These are phyloP conservation scores for Crambe crambe DNA, from an alignment of 37 sponge, comb jelly and placozoan species.

Conservation along the genomic window DNA sequence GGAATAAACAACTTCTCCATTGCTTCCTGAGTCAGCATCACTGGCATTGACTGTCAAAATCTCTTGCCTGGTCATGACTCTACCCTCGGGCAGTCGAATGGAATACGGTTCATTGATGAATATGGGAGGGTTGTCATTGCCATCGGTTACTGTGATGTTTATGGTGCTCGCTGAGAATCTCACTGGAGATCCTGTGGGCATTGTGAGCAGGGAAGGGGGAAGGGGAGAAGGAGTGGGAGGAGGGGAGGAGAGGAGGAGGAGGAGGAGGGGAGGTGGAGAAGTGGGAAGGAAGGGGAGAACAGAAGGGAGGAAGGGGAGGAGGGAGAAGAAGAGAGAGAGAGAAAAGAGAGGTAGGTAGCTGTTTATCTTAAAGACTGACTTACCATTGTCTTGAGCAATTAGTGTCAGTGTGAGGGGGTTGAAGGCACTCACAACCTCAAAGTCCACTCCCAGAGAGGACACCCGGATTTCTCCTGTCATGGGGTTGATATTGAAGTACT, in stretches of 20 bases:
- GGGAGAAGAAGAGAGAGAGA: neutral
- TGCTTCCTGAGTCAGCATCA: slow-evolving; percentile 22
- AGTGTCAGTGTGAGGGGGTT: slow-evolving; percentile 7
- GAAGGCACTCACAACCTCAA: slow-evolving; percentile 3
- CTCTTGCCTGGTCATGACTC: neutral
- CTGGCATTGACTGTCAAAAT: slow-evolving; percentile 15
- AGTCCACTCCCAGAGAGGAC: slow-evolving; percentile 30
- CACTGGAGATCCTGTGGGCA: neutral
- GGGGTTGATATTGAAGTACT: slow-evolving; percentile 26
- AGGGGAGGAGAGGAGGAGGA: too few relatives aligned
- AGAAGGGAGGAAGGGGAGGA: too few relatives aligned
- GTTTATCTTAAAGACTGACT: too few relatives aligned
- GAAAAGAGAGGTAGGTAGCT: too few relatives aligned
- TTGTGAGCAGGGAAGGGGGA: too few relatives aligned
- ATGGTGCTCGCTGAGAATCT: neutral
- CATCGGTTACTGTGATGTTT: slow-evolving; percentile 41
- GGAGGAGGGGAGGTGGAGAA: too few relatives aligned
- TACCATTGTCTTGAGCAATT: slow-evolving; percentile 3
- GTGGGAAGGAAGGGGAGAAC: too few relatives aligned
- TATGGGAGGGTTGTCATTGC: slow-evolving; percentile 48
- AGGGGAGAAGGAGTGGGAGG: too few relatives aligned
- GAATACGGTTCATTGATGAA: slow-evolving; percentile 27
- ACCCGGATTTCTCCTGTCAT: slow-evolving; percentile 37
- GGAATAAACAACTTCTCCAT: slow-evolving; percentile 24
- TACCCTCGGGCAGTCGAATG: slow-evolving; percentile 3